Evolutionary conservation across 2,113 vertebrate genomes (phyloP), one percentile per base, ranked within the genome.

Genomic region (Orthonyx spaldingii): DNA sequence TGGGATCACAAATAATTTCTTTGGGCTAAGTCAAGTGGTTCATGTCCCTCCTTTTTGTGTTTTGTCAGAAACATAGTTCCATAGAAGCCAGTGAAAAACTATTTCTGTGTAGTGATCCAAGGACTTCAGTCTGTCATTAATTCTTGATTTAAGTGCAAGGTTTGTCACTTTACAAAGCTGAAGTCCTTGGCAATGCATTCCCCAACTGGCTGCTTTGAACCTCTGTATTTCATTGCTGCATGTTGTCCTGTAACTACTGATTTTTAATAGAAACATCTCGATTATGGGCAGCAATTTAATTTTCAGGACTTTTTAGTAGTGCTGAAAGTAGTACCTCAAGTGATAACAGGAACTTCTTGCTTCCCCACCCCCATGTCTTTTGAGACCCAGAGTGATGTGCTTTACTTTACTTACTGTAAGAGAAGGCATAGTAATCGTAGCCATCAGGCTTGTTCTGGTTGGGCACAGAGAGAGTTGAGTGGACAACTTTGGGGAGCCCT

Each of bases 371-470:
- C 24, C 8, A 5, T 30, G n/a, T 24, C 33, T 78, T 82, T 44
- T 72, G 65, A 80, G 46, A 13, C 17, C 16, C 2, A 2, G 7
- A 52, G n/a, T 32, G 55, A 17, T 32, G 15, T 81, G 30, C 22
- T 33, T 78, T 61, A 81, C 39, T 86, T 66, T 26, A 97, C 98
- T 98, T 98, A 99, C 99, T 97, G 96, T 97, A 98, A 28, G 99
- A 99, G 96, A 99, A 98, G 74, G 99, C 97, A 0, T 98, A 98
- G 91, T 99, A 99, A 71, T 98, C 99, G 6, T 99, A 99, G 53
- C 98, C 99, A 1, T 99, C 98, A 1, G 97, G 97, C 59, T 98
- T 98, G 50, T 94, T 95, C 44, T 56, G 42, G 84, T 96, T 98
- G n/a, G 98, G 99, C 52, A 99, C 57, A 3, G 99, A 98, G 42